Evolutionary conservation across 2,797 vertebrate species (phyloP), one percentile per base, ranked within the genome.

Genomic region (Helarctos malayanus): DNA sequence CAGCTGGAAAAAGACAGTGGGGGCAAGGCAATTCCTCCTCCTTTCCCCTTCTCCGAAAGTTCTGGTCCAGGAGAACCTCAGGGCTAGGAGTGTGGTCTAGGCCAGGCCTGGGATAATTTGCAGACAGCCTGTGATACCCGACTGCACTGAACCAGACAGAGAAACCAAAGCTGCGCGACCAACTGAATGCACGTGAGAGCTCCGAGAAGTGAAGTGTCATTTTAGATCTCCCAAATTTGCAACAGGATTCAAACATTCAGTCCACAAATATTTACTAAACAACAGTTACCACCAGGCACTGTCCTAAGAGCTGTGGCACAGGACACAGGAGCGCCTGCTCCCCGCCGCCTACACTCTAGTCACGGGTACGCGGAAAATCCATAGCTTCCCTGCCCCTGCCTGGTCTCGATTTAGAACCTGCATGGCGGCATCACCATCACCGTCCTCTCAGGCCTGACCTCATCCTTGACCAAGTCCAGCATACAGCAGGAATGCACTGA

Each of bases 1-100:
- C 19, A 54, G 89, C 47, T 96, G 49, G 25, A 52, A 45, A 23
- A 92, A 45, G 49, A 63, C 29, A 5, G n/a, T 4, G 54, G 14
- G n/a, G 4, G 32, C 0, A 71, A 92, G 61, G 54, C 25, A 68
- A 38, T 35, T 49, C 25, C 23, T 68, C 18, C 54, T 87, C 14
- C 3, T 35, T n/a, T 4, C 32, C 14, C 4, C 56, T 73, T 56
- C 32, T 79, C 35, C 23, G 56, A 27, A 82, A 83, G 47, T 80
- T 83, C 25, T 84, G 57, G 68, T 49, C 14, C n/a, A 89, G 52
- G 68, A 82, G 49, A 92, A 92, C 38, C 85, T 81, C 90, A 89
- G 45, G 57, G 59, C 83, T 45, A 65, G 63, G 29, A 81, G 73
- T 0, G 2, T 16, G 38, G 69, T 10, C n/a, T 79, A 68, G 8